Evolutionary conservation across 2,797 vertebrate species (phyloP), one percentile per base, ranked within the genome.

Genomic region (Enteromius anoplus): DNA sequence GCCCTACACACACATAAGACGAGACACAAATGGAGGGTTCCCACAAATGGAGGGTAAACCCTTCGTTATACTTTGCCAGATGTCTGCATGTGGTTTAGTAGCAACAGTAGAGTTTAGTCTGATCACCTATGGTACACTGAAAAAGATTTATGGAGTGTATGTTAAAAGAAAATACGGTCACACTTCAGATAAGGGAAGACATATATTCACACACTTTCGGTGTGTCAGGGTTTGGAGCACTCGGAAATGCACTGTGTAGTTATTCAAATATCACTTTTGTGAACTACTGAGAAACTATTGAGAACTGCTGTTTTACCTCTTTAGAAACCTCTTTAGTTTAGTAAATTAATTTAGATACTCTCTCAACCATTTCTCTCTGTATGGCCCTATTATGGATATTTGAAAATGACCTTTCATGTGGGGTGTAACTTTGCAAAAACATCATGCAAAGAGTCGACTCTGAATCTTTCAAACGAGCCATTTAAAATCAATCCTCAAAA

Each of bases 61-160:
- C 71, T 76, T 37, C 19, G 15, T 26, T 40, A 64, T 47, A 42
- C 60, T 78, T 64, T 78, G 85, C 68, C 81, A 88, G 84, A 85
- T 62, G 64, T 58, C 45, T 68, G 47, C 42, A 69, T 5, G 26
- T 42, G 34, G 32, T 42, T 80, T 23, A 21, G 2, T 29, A 40
- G 34, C 4, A 19, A 17, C 8, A 79, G 26, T 37, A 68, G 4
- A 53, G 23, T 37, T 47, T 32, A 75, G 78, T 64, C 65, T 32
- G 60, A 66, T 85, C 49, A n/a, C 49, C 26, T 78, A 53, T 29
- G 29, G 47, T n/a, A 78, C 7, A 32, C 17, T 51, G n/a, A 34
- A 85, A 40, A 49, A 40, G 1, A 40, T 40, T 68, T 40, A 8
- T 37, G 3, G 5, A 62, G 12, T 15, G 15, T 29, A 62, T 62